Evolutionary conservation across 2,113 vertebrate species (phyloP), one percentile per base, ranked within the genome.

Genomic region (Podarcis raffonei): DNA sequence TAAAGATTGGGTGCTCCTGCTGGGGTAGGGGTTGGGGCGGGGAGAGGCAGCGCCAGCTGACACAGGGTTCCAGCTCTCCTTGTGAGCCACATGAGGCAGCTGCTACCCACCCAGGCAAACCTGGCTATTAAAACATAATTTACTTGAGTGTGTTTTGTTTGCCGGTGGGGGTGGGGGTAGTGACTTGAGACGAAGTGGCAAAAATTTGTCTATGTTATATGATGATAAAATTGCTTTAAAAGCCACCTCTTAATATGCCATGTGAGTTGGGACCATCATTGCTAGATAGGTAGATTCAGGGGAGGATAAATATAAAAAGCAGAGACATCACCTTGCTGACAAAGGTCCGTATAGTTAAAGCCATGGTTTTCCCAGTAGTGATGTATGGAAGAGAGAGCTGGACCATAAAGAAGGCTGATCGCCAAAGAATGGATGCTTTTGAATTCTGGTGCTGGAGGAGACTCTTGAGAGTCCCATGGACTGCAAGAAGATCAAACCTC

Each of bases 1-100:
- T 96, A 96, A 93, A 95, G 90, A 88, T 0, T 1, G 90, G 86
- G 83, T 74, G 88, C 91, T 93, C 83, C 9, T 1, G 71, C 89
- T 0, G 5, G 91, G 86, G 72, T 74, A 6, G 32, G 71, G 71
- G 71, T 11, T 53, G 9, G 48, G n/a, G 69, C 4, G 65, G 16
- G 65, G 18, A 12, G 9, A 13, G 92, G 81, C 93, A 93, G 65
- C 37, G 81, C 74, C 81, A 7, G 22, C n/a, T 25, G 72, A 53
- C 27, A 25, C 77, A 35, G n/a, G 85, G 37, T 77, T 32, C 89
- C 79, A n/a, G 32, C 80, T 93, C 91, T 87, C 83, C 35, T 27
- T 72, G 76, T 62, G 68, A 68, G 74, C 57, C n/a, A 76, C n/a
- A 89, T n/a, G 66, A 88, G 65, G 79, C 22, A 88, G 53, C 93